phyloP scores from a whole-genome alignment of 2,888 invertebrate genomes.

The Pilophorus perplexus region DNA sequence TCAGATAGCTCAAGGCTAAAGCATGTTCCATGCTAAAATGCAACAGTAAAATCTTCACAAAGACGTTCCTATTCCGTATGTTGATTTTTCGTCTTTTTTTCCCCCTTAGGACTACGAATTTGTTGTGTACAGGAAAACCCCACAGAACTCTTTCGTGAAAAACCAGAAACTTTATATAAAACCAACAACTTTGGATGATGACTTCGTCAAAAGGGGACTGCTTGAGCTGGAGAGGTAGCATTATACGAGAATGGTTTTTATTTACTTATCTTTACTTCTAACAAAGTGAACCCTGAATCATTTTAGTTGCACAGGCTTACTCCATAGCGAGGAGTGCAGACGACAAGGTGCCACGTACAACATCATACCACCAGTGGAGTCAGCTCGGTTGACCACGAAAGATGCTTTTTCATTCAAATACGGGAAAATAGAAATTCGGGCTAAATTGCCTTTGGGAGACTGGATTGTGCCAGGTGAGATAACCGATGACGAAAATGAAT shows the following conservation, averaged over 20 bases:
- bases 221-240: constrained; percentile 42
- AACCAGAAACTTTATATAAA: constrained; percentile 51
- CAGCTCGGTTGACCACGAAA: constrained; percentile 63
- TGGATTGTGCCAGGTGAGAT: constrained; percentile 73
- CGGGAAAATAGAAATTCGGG: constrained; percentile 66
- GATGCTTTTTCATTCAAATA: constrained; percentile 65
- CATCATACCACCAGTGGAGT: constrained; percentile 68
- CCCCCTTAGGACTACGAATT: constrained; percentile 53
- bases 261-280: background rate
- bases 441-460: constrained; percentile 71
- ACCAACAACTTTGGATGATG: constrained; percentile 53
- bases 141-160: constrained; percentile 47
- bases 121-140: constrained; percentile 51
- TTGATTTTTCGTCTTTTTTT: too few species aligned
- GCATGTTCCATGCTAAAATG: too few species aligned
- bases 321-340: constrained; percentile 43
- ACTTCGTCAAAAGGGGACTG: constrained; percentile 44
- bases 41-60: too few species aligned
- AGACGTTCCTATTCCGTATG: too few species aligned
- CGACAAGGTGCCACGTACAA: constrained; percentile 51
- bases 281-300: background rate
- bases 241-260: background rate
- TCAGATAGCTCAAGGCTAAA: too few species aligned
- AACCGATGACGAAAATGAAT: too few species aligned
- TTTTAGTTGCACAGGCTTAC: constrained; percentile 45